Conservation (phyloP, 2,113 vertebrate species). For the Paradisaea rubra region DNA sequence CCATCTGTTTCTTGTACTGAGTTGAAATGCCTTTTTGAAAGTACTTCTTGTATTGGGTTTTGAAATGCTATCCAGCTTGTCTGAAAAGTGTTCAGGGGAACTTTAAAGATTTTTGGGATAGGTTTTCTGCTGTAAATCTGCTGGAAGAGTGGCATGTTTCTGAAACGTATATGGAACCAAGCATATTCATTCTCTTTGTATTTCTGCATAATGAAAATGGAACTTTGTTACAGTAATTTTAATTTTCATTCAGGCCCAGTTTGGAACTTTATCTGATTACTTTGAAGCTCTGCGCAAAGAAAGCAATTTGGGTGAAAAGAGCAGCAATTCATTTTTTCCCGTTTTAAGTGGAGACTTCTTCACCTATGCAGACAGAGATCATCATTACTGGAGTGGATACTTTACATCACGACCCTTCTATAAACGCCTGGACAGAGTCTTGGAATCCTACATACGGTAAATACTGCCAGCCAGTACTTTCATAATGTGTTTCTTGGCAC, state of each 20-base stretch:
- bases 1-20: neutral
- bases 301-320: conserved; percentile 38
- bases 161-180: neutral
- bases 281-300: conserved; percentile 79
- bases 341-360: conserved; percentile 90
- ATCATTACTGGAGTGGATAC: conserved; percentile 96
- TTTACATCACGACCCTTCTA: conserved; percentile 94
- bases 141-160: neutral
- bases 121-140: neutral
- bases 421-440: conserved; percentile 81
- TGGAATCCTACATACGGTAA: conserved; percentile 86
- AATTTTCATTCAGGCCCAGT: conserved; percentile 78
- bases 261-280: conserved; percentile 90
- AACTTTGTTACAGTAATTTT: neutral
- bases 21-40: neutral
- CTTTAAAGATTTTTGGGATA: neutral
- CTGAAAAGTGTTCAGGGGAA: neutral
- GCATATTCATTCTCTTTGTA: neutral
- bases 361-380: conserved; percentile 90
- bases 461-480: neutral
- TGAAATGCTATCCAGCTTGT: neutral
- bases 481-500: neutral
- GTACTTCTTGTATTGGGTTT: neutral
- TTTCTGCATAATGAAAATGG: neutral
- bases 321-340: conserved; percentile 68